Percentiles rank a stretch among this genome's conserved stretches.
Conservation (phyloP, 2,888 invertebrate genomes). For the Cerastis leucographa region DNA sequence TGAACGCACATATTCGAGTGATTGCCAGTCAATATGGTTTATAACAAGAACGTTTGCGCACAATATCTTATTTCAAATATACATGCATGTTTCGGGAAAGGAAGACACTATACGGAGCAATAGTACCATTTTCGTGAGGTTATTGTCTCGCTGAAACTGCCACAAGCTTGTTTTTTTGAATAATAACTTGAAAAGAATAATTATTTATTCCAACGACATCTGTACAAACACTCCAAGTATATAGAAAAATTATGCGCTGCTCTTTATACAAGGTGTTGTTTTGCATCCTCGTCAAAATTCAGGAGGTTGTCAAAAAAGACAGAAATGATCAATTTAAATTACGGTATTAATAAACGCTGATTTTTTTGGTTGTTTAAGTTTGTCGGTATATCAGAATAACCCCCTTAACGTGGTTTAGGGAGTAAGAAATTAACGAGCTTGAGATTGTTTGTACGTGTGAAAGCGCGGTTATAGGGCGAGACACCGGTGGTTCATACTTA, state of each 20-base stretch:
- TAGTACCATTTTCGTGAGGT: background rate
- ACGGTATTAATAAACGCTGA: too few species aligned
- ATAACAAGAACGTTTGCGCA: background rate
- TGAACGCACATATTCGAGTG: conserved; percentile 5
- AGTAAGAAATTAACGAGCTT: too few species aligned
- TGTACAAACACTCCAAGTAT: background rate
- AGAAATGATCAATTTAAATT: too few species aligned
- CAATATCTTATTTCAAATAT: background rate
- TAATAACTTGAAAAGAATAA: background rate
- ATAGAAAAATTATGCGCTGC: background rate
- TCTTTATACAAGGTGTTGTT: too few species aligned
- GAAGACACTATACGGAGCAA: background rate
- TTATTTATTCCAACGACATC: background rate
- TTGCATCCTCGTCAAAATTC: too few species aligned
- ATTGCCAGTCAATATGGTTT: background rate
- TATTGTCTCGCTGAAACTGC: background rate
- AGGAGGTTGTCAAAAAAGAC: too few species aligned
- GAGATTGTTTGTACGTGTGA: too few species aligned
- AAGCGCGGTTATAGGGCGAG: too few species aligned
- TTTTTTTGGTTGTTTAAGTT: too few species aligned
- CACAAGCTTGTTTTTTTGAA: background rate
- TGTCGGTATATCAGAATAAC: too few species aligned
- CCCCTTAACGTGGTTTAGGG: too few species aligned
- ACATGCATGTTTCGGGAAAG: background rate
- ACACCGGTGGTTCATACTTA: too few species aligned